Base-by-base conservation (phyloP, 2,888 invertebrate species). In the Sinotaia quadrata region DNA sequence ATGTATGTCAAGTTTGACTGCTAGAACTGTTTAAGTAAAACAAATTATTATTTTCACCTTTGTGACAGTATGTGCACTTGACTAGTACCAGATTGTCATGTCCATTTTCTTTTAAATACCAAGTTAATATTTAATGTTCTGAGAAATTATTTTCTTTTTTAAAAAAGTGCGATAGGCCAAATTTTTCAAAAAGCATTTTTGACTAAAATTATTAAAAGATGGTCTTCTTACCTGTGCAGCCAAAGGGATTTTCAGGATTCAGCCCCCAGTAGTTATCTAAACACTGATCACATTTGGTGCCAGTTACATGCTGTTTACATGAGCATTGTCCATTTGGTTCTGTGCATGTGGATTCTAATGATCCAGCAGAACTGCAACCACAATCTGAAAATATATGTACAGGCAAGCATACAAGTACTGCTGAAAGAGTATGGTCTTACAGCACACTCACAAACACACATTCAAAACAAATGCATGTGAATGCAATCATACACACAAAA, bases 331-430 rank as follows among this genome's bases (percentile, higher is more conserved):
- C 82, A 21, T 71, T 76, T 4, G 31, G 18, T 34, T 62, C 60
- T 37, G 80, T 59, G 69, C 82, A 82, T 0, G 54, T 57, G 34
- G 41, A 67, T 2, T 61, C 47, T 24, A 65, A 33, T 0, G 78
- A 69, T 18, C 82, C 82, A 18, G 49, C 56, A 21, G 27, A 36
- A 60, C 67, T 74, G 60, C 82, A 82, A 63, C 76, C 70, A 67
- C 82, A 82, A 8, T 76, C 82, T 82, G 74, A 29, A 59, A 56
- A 52, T 15, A 21, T 8, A 57, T 7, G 29, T 52, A 33, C 36
- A n/a, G 15, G 18, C 41, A 24, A 24, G 29, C 47, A 54, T n/a
- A 5, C 24, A 18, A 15, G 54, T 24, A 27, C 54, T 18, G 10
- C 4, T n/a, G n/a, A n/a, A n/a, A n/a, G n/a, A n/a, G n/a, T n/a